These are phyloP conservation scores for Melikaiella ostensackeni DNA, from an alignment of 2,888 invertebrate genomes.

Conservation along the genomic window DNA sequence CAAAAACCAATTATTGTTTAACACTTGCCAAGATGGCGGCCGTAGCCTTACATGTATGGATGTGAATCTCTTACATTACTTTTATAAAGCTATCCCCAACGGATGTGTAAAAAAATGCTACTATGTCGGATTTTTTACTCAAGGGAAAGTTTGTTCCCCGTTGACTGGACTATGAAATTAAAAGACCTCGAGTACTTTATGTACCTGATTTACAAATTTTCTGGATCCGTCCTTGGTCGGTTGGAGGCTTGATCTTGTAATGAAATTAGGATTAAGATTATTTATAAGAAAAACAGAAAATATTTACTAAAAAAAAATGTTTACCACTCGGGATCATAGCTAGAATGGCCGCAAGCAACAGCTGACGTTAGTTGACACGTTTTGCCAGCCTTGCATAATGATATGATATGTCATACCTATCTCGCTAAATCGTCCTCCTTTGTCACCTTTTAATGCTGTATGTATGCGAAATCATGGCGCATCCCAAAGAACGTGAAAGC, in stretches of 20 bases:
- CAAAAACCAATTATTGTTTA: too few species aligned
- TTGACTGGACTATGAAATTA: too few species aligned
- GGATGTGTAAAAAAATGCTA: too few species aligned
- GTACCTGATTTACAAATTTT: too few species aligned
- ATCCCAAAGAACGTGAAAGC: slow-evolving; percentile 27
- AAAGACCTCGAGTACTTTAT: too few species aligned
- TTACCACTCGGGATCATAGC: slow-evolving; percentile 60
- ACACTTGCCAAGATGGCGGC: too few species aligned
- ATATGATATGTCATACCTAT: slow-evolving; percentile 55
- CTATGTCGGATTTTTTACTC: too few species aligned
- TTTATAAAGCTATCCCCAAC: too few species aligned
- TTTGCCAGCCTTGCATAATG: slow-evolving; percentile 64
- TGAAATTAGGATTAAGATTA: not conserved
- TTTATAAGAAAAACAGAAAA: slow-evolving; percentile 42
- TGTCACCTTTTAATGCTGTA: slow-evolving; percentile 39
- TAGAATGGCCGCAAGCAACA: slow-evolving; percentile 76
- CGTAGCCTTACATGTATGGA: too few species aligned
- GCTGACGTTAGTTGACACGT: slow-evolving; percentile 74
- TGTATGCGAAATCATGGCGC: slow-evolving; percentile 34
- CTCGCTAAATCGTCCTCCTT: slow-evolving; percentile 42
- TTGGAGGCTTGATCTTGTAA: slow-evolving; percentile 40
- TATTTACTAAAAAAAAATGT: slow-evolving; percentile 42
- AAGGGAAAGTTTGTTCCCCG: too few species aligned
- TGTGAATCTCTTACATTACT: too few species aligned
- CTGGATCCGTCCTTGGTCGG: not conserved